These are phyloP conservation scores for Hirundichthys speculiger DNA, from an alignment of 2,113 vertebrate species.

Conservation along the genomic window DNA sequence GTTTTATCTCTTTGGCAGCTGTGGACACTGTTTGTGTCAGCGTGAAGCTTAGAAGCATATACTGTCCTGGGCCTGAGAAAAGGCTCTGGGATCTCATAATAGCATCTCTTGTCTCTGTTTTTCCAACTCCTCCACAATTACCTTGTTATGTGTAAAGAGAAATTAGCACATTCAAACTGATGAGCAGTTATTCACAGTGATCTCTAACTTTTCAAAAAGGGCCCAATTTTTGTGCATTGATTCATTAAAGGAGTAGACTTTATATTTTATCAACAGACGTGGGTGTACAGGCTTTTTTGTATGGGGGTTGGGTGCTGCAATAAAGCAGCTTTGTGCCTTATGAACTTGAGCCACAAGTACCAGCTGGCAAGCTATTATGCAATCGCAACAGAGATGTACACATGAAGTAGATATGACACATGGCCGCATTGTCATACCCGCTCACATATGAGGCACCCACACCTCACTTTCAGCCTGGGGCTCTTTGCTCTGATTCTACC, in stretches of 20 bases:
- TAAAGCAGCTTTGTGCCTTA: constrained; percentile 78
- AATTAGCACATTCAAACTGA: not conserved
- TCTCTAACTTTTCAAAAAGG: not conserved
- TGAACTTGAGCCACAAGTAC: constrained; percentile 69
- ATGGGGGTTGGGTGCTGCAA: constrained; percentile 51
- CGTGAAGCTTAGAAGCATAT: not conserved
- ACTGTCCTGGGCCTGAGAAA: constrained; percentile 3
- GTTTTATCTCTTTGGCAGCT: constrained; percentile 7
- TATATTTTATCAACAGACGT: constrained; percentile 14
- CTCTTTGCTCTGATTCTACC: constrained; percentile 20
- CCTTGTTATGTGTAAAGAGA: constrained; percentile 13
- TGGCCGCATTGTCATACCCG: constrained; percentile 19
- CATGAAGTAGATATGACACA: constrained; percentile 22
- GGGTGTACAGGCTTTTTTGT: constrained; percentile 36
- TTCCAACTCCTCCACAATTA: constrained; percentile 16
- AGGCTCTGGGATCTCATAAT: not conserved
- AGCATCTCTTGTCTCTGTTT: constrained; percentile 9
- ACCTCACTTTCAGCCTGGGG: constrained; percentile 12
- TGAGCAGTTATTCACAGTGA: not conserved
- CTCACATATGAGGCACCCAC: constrained; percentile 4
- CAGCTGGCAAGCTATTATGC: constrained; percentile 72
- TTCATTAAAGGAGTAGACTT: constrained; percentile 24
- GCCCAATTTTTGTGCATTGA: not conserved
- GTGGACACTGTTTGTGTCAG: constrained; percentile 3
- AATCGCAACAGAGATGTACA: constrained; percentile 51